Percentiles rank a stretch among this genome's conserved stretches.
Conservation (phyloP, 2,113 vertebrate genomes). For the Setophaga kirtlandii region DNA sequence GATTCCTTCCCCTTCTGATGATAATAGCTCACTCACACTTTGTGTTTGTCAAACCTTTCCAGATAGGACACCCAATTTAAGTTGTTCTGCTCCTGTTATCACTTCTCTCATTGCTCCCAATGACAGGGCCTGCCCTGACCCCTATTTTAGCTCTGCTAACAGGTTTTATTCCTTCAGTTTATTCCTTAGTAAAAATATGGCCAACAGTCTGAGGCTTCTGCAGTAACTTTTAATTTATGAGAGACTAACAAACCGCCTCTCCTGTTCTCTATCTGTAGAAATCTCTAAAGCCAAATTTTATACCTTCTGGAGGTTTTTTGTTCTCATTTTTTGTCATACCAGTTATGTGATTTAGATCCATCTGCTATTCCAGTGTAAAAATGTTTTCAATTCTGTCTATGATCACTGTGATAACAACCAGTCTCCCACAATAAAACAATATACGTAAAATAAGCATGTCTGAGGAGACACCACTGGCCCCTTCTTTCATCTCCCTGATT, state of each 20-base stretch:
- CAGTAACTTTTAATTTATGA: neutral
- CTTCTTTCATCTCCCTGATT: neutral
- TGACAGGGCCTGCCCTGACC: neutral
- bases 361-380: neutral
- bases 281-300: neutral
- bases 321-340: neutral
- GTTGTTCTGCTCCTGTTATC: neutral
- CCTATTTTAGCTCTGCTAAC: neutral
- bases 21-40: neutral
- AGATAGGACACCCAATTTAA: constrained; percentile 21
- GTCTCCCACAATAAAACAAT: neutral
- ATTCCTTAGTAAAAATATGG: neutral
- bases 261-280: neutral
- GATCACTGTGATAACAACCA: neutral
- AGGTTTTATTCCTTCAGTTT: neutral
- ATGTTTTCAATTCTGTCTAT: neutral
- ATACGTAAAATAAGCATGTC: neutral
- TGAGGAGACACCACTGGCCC: rapidly evolving
- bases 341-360: neutral
- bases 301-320: neutral
- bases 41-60: neutral
- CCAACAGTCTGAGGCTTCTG: neutral
- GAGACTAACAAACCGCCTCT: neutral
- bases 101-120: neutral
- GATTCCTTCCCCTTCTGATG: neutral